Base-by-base conservation (phyloP, 2,797 vertebrate genomes). In the Moxostoma hubbsi region DNA sequence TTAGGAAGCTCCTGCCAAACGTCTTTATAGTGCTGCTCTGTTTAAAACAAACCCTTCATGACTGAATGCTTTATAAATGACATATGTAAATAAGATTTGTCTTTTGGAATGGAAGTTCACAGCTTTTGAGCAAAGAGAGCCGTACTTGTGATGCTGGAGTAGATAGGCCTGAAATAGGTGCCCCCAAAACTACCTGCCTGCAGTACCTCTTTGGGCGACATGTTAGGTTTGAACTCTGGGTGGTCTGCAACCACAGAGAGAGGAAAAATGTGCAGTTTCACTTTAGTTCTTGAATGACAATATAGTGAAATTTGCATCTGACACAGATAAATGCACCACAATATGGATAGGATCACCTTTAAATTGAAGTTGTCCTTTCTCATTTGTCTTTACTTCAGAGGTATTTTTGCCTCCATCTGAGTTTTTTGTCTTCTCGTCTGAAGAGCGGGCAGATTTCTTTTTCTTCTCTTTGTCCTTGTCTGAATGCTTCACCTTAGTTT, bases 101-200 rank as follows among this genome's bases (percentile, higher is more conserved):
- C 11, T 0, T 36, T 61, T 1, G 36, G 11, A 36, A 36, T 59
- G n/a, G 5, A 59, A 57, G 5, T n/a, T 5, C 15, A 57, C 36
- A 57, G n/a, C 36, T 16, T 59, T 16, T 15, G 13, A 18, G 36
- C 45, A 45, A 9, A 45, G 18, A 16, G 9, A 45, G n/a, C 55
- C 85, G 64, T 64, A 86, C 82, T 84, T 81, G 85, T 86, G 67
- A 86, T 7, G 5, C 81, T 82, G 58, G 85, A 86, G 78, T 77
- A 81, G 67, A 87, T 85, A 12, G 85, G 75, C 69, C 85, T 84
- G 75, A 85, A 87, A 64, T 85, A 87, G 68, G 85, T 87, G 36
- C 85, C 85, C 12, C 85, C 84, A 68, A 87, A 87, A 62, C 85
- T 87, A 18, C 84, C 85, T 16, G 80, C 85, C 67, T 82, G 84